Conservation (phyloP, 2,113 vertebrate species). For the Pterophyllum scalare region DNA sequence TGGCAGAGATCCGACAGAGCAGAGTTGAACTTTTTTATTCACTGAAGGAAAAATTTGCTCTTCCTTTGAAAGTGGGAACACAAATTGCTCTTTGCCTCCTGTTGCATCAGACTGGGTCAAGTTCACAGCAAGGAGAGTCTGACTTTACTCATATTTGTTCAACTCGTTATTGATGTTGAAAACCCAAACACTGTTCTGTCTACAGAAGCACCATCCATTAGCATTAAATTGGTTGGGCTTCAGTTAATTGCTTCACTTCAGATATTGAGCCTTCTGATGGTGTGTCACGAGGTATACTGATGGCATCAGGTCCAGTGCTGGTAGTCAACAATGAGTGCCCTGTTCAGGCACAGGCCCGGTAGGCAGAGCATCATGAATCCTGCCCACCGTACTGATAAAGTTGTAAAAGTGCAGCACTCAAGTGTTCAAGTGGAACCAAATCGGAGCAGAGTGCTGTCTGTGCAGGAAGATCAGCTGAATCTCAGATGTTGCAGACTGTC, state of each 20-base stretch:
- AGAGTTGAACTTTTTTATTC: background rate
- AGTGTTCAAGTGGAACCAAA: background rate
- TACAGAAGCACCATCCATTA: background rate
- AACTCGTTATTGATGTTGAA: background rate
- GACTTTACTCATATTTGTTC: background rate
- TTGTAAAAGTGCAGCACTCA: background rate
- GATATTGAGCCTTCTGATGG: background rate
- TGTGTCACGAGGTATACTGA: conserved; percentile 32
- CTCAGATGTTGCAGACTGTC: conserved; percentile 12
- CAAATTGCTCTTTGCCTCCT: background rate
- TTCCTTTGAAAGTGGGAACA: background rate
- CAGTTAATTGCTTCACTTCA: background rate
- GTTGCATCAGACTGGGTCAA: conserved; percentile 12
- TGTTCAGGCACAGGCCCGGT: conserved; percentile 25
- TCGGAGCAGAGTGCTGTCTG: background rate
- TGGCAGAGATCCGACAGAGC: background rate
- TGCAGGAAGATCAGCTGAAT: conserved; percentile 19
- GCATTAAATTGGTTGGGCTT: background rate
- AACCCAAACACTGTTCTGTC: background rate
- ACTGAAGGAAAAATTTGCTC: background rate
- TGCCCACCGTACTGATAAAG: background rate
- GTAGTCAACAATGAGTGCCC: conserved; percentile 16
- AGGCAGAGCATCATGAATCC: conserved; percentile 10
- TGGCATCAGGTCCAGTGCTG: conserved; percentile 11
- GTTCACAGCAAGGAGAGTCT: conserved; percentile 15